Evolutionary conservation across 2,113 vertebrate genomes (phyloP), one percentile per base, ranked within the genome.

Genomic region (Canis aureus): DNA sequence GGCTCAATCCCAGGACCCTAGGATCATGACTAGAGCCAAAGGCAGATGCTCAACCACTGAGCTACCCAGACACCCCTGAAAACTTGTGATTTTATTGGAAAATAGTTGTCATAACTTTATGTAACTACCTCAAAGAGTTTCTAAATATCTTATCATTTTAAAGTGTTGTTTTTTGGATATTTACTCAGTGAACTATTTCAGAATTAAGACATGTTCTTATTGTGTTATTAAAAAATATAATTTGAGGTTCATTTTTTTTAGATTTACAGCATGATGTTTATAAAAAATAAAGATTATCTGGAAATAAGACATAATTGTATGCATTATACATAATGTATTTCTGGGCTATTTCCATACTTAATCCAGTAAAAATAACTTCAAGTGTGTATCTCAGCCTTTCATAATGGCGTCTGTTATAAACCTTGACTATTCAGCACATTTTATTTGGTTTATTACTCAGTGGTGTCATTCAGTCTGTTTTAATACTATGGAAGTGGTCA

Each of bases 401-500:
- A 83, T 80, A 79, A 74, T 71, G 17, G 10, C 60, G 19, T 55
- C 43, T 78, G 69, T 35, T 93, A 27, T 82, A n/a, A 97, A 51
- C 9, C 29, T 87, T 94, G 81, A 83, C 19, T 10, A 57, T 23
- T 95, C 66, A 95, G 55, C 15, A 91, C 11, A 74, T 95, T 81
- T 43, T 78, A 51, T 73, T 80, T 74, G 35, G 49, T 38, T 86
- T 82, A 83, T 82, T 93, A 32, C 17, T 91, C 7, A 12, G 32
- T 62, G 29, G 29, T 12, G 11, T 93, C 55, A 84, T 95, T 51
- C 17, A 89, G 12, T 73, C 53, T 86, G 12, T 87, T 80, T 96
- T 87, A 94, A 64, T 67, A 32, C 1, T 43, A 29, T 35, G 8
- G 32, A 97, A 97, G 96, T 94, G 27, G 62, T 38, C n/a, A 97